Conservation (phyloP, 2,888 invertebrate species). For the Cephus nigrinus region DNA sequence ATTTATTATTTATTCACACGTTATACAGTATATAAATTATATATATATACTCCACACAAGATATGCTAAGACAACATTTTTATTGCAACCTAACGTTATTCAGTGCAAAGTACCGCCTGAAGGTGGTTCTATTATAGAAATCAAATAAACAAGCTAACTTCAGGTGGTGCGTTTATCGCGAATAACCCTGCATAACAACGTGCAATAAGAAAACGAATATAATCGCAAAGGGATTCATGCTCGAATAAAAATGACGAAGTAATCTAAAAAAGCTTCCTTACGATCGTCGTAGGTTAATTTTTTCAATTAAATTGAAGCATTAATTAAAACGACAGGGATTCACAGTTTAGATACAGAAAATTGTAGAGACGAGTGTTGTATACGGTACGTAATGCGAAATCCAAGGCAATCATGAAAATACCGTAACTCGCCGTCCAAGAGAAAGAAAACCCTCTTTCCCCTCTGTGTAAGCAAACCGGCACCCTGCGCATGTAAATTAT, state of each 20-base stretch:
- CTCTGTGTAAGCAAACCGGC: slow-evolving; percentile 25
- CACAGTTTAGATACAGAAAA: neutral
- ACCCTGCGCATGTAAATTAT: slow-evolving; percentile 53
- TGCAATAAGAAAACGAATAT: neutral
- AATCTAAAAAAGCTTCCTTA: neutral
- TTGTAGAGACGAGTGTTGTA: neutral
- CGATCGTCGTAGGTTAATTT: neutral
- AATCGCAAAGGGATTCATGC: neutral
- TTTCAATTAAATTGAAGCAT: neutral
- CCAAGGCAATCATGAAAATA: slow-evolving; percentile 55
- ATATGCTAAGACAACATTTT: no score
- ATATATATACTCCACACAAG: no score
- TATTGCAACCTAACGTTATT: no score
- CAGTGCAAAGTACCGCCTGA: no score
- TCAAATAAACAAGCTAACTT: no score
- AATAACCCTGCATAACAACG: no score
- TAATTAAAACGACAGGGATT: neutral
- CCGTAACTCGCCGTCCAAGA: slow-evolving; percentile 39
- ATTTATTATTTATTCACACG: neutral
- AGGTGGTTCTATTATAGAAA: no score
- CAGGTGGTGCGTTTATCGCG: no score
- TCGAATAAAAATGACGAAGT: neutral
- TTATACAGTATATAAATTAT: neutral
- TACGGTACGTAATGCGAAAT: slow-evolving; percentile 22
- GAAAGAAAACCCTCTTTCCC: slow-evolving; percentile 23